Conservation (phyloP, 2,113 vertebrate species). For the Channa argus region DNA sequence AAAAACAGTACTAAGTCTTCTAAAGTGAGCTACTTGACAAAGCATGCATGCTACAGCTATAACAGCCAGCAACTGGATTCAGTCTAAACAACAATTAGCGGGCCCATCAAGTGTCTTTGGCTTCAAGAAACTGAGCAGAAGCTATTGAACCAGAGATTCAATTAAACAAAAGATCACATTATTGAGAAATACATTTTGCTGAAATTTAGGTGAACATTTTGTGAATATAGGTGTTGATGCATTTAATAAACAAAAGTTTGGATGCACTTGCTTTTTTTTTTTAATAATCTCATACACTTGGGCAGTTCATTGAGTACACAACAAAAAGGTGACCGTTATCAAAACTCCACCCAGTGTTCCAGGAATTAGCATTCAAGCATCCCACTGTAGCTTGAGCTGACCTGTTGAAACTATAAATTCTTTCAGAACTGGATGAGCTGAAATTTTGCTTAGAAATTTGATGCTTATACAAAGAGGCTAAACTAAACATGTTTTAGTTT, state of each 20-base stretch:
- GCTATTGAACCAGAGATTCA: conserved; percentile 25
- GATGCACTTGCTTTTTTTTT: conserved; percentile 4
- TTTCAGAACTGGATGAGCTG: conserved; percentile 38
- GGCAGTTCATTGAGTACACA: conserved; percentile 19
- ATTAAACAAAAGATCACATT: conserved; percentile 17
- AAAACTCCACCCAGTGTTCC: conserved; percentile 33
- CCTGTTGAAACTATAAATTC: conserved; percentile 35
- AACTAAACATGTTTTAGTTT: conserved; percentile 42
- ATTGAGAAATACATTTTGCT: conserved; percentile 11
- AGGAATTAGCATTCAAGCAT: conserved; percentile 1
- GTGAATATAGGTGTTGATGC: conserved; percentile 5
- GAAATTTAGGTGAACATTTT: conserved; percentile 2
- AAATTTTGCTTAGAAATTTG: conserved; percentile 40
- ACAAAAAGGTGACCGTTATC: conserved; percentile 17
- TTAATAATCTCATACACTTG: conserved; percentile 33
- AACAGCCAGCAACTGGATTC: conserved; percentile 38
- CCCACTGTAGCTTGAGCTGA: conserved; percentile 34
- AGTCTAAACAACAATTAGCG: conserved; percentile 20
- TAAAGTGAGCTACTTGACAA: conserved; percentile 68
- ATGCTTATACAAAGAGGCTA: conserved; percentile 41
- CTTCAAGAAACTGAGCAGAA: conserved; percentile 27
- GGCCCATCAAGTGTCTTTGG: conserved; percentile 25
- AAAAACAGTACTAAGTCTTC: conserved; percentile 60
- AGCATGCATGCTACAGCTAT: conserved; percentile 73
- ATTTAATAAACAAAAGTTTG: conserved; percentile 12